These are phyloP conservation scores for Troides aeacus DNA, from an alignment of 2,888 invertebrate genomes.

Conservation along the genomic window DNA sequence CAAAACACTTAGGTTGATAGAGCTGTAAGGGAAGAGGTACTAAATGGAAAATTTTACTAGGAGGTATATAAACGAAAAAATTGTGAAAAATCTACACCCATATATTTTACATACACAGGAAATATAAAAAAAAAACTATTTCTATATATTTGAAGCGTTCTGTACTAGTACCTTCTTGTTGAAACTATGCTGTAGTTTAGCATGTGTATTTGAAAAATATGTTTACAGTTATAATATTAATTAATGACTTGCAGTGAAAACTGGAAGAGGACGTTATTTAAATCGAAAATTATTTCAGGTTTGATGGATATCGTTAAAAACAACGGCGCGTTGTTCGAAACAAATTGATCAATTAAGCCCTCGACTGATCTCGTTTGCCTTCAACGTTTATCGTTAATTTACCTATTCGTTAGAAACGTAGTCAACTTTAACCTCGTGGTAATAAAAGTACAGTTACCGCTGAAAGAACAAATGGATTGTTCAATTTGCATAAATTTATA, in stretches of 20 bases:
- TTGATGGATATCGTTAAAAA: slow-evolving; percentile 20
- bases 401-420: neutral
- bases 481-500: no score
- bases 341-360: slow-evolving; percentile 15
- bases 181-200: neutral
- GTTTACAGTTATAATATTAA: neutral
- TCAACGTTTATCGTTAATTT: neutral
- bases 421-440: neutral
- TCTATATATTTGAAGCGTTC: no score
- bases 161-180: no score
- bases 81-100: no score
- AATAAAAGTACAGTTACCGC: no score
- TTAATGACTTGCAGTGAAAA: neutral
- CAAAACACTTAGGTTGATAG: no score
- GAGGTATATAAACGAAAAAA: no score
- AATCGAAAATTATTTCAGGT: slow-evolving; percentile 7
- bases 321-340: slow-evolving; percentile 10
- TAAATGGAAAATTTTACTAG: no score
- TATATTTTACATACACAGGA: no score
- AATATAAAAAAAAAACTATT: no score
- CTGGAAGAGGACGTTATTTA: neutral
- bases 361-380: slow-evolving; percentile 1
- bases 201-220: neutral
- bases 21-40: no score
- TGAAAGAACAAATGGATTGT: no score